These are phyloP conservation scores for Aerospiza tachiro DNA, from an alignment of 2,797 vertebrate genomes.

Conservation along the genomic window DNA sequence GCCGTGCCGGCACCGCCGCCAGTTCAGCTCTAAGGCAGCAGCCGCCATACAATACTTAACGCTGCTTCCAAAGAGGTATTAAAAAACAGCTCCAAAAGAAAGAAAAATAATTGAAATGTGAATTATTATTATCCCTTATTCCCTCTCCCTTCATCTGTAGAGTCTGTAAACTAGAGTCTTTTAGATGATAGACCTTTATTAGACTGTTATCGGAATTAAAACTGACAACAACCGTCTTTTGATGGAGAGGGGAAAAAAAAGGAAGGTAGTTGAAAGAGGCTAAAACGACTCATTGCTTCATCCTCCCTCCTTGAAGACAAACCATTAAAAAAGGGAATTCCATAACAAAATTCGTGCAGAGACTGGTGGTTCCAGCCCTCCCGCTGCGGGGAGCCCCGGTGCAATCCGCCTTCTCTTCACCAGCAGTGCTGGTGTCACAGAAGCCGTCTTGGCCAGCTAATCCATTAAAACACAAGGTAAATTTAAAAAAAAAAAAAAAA, in stretches of 20 bases:
- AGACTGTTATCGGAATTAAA: neutral
- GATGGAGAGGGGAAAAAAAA: neutral
- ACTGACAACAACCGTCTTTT: neutral
- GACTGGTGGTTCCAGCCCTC: neutral
- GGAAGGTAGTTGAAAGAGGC: neutral
- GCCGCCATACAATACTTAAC: neutral
- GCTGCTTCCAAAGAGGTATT: neutral
- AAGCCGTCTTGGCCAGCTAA: no score
- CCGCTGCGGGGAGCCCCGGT: neutral
- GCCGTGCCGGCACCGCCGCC: accelerated
- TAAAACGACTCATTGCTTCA: neutral
- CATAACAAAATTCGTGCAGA: accelerated
- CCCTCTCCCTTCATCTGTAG: neutral
- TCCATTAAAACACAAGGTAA: neutral
- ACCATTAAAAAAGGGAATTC: neutral
- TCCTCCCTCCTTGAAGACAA: neutral
- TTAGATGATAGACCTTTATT: neutral
- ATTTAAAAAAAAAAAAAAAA: neutral
- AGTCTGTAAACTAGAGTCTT: neutral
- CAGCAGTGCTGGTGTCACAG: neutral
- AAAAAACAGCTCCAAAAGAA: neutral
- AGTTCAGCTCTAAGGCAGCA: neutral
- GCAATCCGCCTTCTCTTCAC: neutral
- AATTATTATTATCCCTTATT: neutral
- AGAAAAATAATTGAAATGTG: neutral